Base-by-base conservation (phyloP, 1,140 invertebrate genomes). In the Ceratosolen fusciceps region DNA sequence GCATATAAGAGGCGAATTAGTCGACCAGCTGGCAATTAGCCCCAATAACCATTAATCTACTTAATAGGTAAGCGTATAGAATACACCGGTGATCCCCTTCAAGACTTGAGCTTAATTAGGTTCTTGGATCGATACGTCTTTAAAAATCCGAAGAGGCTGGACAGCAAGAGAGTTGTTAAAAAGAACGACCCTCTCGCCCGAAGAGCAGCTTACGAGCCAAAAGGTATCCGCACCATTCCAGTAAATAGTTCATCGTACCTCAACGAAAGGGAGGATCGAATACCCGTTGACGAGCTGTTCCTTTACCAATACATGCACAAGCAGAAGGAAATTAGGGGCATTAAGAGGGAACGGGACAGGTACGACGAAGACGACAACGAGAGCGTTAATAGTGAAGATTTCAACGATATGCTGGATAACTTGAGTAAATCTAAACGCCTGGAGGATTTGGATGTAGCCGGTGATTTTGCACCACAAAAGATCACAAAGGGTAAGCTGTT, bases 51-150 rank as follows among this genome's bases (percentile, higher is more conserved):
- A 21, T 29, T 58, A 47, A 5, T 85, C 80, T 77, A 70, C 80
- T 70, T 85, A 88, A 87, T 21, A 95, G 94, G 93, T 47, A 91
- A 93, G 88, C 83, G 90, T 72, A 95, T 99, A 47, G 91, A 93
- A 34, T 99, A 99, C 86, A 92, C 93, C 74, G 98, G 98, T 0
- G 97, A 99, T 91, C 98, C 98, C 0, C 88, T 99, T 0, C 93
- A 96, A 85, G 98, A 99, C 90, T 97, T 99, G 85, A 95, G 95
- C 0, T 88, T 96, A 1, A 95, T 96, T 34, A 91, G 96, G 79
- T 99, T 99, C 86, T 90, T 99, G 16, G 98, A 99, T 86, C 92
- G 97, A 76, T 99, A 98, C 89, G 96, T 97, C 2, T 99, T 97
- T 85, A 97, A 98, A 88, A 99, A 99, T 92, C 97, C 98, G 0